phyloP scores from a whole-genome alignment of 2,113 vertebrate genomes.

The Heterochromis multidens region DNA sequence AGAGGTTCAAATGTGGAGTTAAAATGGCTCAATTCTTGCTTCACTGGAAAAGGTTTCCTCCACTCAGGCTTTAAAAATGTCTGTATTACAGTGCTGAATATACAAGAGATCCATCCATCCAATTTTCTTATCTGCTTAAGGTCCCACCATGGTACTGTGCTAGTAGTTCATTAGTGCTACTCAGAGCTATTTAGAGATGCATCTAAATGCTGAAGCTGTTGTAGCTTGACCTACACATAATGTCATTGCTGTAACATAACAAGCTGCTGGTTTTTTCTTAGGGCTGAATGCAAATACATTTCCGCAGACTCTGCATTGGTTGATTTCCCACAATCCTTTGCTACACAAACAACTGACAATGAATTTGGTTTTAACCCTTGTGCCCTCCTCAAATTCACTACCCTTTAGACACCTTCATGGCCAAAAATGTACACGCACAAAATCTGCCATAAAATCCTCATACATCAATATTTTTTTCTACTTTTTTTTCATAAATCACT shows the following conservation, averaged over 20 bases:
- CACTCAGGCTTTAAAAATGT: neutral
- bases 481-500: too few species aligned
- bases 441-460: too few species aligned
- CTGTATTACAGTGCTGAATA: neutral
- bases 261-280: neutral
- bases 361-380: neutral
- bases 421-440: too few species aligned
- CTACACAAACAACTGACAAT: neutral
- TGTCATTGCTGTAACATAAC: neutral
- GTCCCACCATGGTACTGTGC: neutral
- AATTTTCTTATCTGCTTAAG: neutral
- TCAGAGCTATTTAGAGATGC: neutral
- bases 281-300: neutral
- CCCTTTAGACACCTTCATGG: too few species aligned
- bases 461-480: too few species aligned
- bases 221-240: neutral
- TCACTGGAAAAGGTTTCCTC: neutral
- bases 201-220: neutral
- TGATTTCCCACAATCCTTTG: neutral
- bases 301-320: fast-evolving
- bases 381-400: too few species aligned
- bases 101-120: neutral
- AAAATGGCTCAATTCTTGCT: neutral
- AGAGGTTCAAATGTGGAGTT: neutral
- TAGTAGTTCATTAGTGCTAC: neutral